A percentile compares a stretch with the other conserved stretches of the same genome.
Evolutionary conservation across 2,888 invertebrate genomes (phyloP).

Genomic region (Coenonympha arcania): DNA sequence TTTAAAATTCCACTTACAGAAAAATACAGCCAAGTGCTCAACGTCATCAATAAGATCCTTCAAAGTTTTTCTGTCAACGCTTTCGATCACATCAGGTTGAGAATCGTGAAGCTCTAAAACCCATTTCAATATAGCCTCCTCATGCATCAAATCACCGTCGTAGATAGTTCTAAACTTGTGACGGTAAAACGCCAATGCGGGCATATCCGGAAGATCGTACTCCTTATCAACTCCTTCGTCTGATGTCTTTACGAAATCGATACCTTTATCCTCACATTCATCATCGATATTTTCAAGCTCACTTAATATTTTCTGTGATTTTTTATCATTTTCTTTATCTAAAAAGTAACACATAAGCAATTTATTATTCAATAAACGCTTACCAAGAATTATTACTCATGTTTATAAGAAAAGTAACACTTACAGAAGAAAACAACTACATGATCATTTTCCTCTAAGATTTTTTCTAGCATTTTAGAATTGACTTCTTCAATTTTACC

Average conservation of each 20-base stretch:
- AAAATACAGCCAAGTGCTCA: constrained; percentile 92
- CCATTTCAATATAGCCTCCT: constrained; percentile 92
- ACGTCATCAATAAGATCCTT: constrained; percentile 91
- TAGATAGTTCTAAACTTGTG: constrained; percentile 92
- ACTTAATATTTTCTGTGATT: constrained; percentile 88
- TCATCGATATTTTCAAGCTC: constrained; percentile 95
- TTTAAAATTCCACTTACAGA: constrained; percentile 77
- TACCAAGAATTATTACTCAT: not conserved
- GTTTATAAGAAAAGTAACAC: constrained; percentile 42
- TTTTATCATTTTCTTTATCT: constrained; percentile 93
- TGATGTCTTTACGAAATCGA: constrained; percentile 93
- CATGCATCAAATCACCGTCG: constrained; percentile 91
- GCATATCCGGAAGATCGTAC: constrained; percentile 86
- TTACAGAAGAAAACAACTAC: constrained; percentile 95
- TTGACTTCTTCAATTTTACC: constrained; percentile 96
- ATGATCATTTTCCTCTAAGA: constrained; percentile 88
- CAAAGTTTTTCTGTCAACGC: constrained; percentile 90
- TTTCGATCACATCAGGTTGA: constrained; percentile 91
- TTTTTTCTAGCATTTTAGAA: constrained; percentile 90
- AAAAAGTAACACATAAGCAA: constrained; percentile 5
- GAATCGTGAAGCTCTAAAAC: constrained; percentile 88
- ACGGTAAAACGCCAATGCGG: constrained; percentile 89
- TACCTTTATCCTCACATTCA: constrained; percentile 92
- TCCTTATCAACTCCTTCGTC: constrained; percentile 90
- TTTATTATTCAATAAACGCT: not conserved